Base-by-base conservation (phyloP, 2,888 invertebrate species). In the Mayetiola destructor region DNA sequence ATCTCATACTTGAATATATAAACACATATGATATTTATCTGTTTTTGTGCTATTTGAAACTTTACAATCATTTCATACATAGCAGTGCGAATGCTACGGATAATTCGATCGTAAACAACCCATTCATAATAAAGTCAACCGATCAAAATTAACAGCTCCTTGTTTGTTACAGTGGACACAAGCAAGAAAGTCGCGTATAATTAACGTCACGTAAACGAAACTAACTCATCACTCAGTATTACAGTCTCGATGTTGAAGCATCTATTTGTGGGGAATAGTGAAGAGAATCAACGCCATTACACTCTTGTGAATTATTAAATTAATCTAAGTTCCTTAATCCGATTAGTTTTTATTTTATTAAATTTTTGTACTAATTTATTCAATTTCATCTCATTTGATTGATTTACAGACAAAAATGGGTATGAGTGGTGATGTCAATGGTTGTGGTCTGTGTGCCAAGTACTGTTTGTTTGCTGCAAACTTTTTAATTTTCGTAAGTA, bases 391-490 rank as follows among this genome's bases (percentile, higher is more conserved):
- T 27, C 20, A 21, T 48, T 48, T 48, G n/a, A n/a, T n/a, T n/a
- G n/a, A n/a, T 21, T 48, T 42, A 4, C 12, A 53, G 30, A 53
- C 29, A 65, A 72, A 65, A 56, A 84, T 85, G 84, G 85, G 84
- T 57, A 82, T 83, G 75, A 83, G 85, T 62, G 81, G 83, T 61
- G 83, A 85, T 67, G 87, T 89, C 84, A 88, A 89, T 72, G 85
- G 88, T 69, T 91, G 90, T 69, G 90, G 91, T 61, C 82, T 86
- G 66, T 88, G 84, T 67, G 86, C 91, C 77, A 91, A 92, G 72
- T 84, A 86, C 72, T 82, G 85, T 63, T 77, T 93, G 66, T 89
- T 92, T 70, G 77, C 84, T 61, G 79, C 86, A 60, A 93, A 93
- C 72, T 79, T 89, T 59, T 70, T 91, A 21, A 89, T 90, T 66